Evolutionary conservation across 2,113 vertebrate species (phyloP).

Genomic region (Catharus minimus): DNA sequence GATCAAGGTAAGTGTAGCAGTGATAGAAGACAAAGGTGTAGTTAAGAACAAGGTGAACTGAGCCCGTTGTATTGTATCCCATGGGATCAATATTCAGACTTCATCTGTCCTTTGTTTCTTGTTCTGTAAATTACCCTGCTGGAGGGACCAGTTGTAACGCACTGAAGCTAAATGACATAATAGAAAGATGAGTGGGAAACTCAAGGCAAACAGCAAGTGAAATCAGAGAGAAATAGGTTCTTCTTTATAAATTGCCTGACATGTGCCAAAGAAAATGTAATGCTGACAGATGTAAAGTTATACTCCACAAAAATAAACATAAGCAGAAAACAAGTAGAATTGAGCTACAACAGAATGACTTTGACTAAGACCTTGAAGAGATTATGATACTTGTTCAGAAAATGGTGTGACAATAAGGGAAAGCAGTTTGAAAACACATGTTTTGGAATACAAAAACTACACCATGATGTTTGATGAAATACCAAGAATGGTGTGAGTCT

Average conservation of each 20-base stretch:
- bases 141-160: background rate
- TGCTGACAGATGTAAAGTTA: constrained; percentile 32
- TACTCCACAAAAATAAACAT: constrained; percentile 18
- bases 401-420: background rate
- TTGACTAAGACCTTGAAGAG: constrained; percentile 26
- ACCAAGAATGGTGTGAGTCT: background rate
- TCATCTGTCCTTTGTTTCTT: constrained; percentile 45
- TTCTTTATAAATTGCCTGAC: constrained; percentile 48
- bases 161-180: background rate
- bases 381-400: background rate
- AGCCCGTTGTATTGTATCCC: background rate
- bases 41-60: constrained; percentile 14
- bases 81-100: constrained; percentile 35
- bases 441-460: background rate
- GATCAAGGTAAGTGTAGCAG: background rate
- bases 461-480: background rate
- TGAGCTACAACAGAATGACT: background rate
- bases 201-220: constrained; percentile 30
- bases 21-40: background rate
- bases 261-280: constrained; percentile 32
- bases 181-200: constrained; percentile 20
- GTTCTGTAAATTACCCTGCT: constrained; percentile 42
- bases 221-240: background rate
- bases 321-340: background rate
- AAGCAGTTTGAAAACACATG: background rate